Evolutionary conservation across 2,113 vertebrate species (phyloP), one percentile per base, ranked within the genome.

Genomic region (Cavia aperea): DNA sequence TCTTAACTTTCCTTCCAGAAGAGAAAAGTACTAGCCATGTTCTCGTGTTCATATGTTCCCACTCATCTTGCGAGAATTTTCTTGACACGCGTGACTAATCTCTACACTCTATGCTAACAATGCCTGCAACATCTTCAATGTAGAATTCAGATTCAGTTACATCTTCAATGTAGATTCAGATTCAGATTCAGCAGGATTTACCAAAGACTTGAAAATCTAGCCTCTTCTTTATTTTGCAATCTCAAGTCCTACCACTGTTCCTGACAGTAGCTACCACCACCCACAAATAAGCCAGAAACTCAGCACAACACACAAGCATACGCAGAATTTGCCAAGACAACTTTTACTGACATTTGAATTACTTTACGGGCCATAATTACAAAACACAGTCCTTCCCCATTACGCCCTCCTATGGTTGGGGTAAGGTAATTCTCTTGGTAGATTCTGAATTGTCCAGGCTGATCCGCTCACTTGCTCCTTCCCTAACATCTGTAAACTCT

Each of bases 81-180:
- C 56, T 86, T 36, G 82, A 92, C 88, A 77, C 73, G 18, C 29
- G 5, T 68, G 51, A 39, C 29, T 72, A 2, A n/a, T 90, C 10
- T 92, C 33, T 78, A 88, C 70, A 73, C 29, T 63, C 7, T 14
- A 86, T 82, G 9, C 36, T 89, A 83, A 86, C 94, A 90, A 91
- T 66, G 77, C n/a, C 6, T 33, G 46, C 29, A 92, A 65, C 68
- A 8, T 21, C 56, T 93, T 92, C 56, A 68, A 7, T 4, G 29
- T 60, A 54, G 63, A 79, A 29, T 81, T 31, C 31, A 36, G 46
- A 77, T 70, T 86, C 65, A 81, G 39, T 39, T 39, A 65, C 68
- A 7, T 26, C 56, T 93, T 92, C 56, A 68, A 6, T 6, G 26
- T 58, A 68, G 73, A 29, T 81, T 31, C 29, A 36, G 43, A 75